Conservation (phyloP, 1,140 invertebrate species). For the Magallana angulata region DNA sequence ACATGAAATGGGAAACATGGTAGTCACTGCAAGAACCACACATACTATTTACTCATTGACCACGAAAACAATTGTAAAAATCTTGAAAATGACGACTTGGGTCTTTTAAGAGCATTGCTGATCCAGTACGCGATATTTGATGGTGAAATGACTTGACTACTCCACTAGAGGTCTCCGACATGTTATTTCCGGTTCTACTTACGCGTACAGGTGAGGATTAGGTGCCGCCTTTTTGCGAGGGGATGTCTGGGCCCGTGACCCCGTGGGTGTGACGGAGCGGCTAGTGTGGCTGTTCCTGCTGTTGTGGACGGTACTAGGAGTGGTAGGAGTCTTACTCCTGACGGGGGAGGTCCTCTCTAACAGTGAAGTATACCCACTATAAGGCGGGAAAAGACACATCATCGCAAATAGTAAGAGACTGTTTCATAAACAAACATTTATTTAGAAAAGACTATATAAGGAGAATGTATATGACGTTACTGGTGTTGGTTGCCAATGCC, state of each 20-base stretch:
- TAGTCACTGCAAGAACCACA: too few relatives aligned
- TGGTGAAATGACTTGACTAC: too few relatives aligned
- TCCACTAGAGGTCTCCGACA: too few relatives aligned
- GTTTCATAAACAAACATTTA: too few relatives aligned
- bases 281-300: neutral
- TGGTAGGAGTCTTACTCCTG: slow-evolving; percentile 18
- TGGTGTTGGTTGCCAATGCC: neutral
- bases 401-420: neutral
- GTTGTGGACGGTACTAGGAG: neutral
- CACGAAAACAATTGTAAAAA: too few relatives aligned
- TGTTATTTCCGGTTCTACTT: slow-evolving; percentile 26
- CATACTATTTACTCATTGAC: too few relatives aligned
- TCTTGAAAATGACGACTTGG: too few relatives aligned
- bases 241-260: neutral
- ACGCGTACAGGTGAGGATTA: slow-evolving; percentile 68
- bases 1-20: too few relatives aligned
- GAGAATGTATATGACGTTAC: too few relatives aligned
- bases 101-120: too few relatives aligned
- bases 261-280: slow-evolving; percentile 4
- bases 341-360: neutral
- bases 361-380: neutral
- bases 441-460: too few relatives aligned
- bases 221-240: slow-evolving; percentile 50
- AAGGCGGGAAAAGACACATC: neutral
- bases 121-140: too few relatives aligned